These are phyloP conservation scores for Leptopilina boulardi DNA, from an alignment of 1,140 invertebrate genomes.

Conservation along the genomic window DNA sequence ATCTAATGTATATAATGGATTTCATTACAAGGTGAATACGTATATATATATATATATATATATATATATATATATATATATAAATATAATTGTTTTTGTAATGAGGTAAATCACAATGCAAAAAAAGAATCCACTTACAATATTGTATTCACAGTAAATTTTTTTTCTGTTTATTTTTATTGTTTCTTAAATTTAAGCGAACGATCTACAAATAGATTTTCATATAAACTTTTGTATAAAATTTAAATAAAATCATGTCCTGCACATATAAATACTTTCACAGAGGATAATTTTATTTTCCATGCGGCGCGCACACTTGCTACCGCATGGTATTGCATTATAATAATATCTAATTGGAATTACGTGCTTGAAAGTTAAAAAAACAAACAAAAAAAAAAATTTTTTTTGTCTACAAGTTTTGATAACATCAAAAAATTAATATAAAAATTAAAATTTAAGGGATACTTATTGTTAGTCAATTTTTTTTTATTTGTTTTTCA, in stretches of 20 bases:
- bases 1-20: neutral
- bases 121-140: too few species aligned
- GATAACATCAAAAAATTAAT: neutral
- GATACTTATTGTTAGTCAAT: neutral
- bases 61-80: neutral
- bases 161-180: conserved; percentile 8
- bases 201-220: too few species aligned
- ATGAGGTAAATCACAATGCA: too few species aligned
- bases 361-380: too few species aligned
- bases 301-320: conserved; percentile 38
- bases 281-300: conserved; percentile 43
- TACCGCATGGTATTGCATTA: conserved; percentile 49
- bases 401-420: neutral
- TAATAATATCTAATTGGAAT: conserved; percentile 37
- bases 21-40: conserved; percentile 3
- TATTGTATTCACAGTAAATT: too few species aligned
- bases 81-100: too few species aligned
- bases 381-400: too few species aligned
- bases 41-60: too few species aligned
- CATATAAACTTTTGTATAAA: neutral
- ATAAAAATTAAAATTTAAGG: neutral
- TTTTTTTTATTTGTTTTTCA: neutral
- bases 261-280: conserved; percentile 53
- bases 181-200: neutral
- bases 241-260: conserved; percentile 47